Base-by-base conservation (phyloP, 2,888 invertebrate genomes). In the Apamea crenata region DNA sequence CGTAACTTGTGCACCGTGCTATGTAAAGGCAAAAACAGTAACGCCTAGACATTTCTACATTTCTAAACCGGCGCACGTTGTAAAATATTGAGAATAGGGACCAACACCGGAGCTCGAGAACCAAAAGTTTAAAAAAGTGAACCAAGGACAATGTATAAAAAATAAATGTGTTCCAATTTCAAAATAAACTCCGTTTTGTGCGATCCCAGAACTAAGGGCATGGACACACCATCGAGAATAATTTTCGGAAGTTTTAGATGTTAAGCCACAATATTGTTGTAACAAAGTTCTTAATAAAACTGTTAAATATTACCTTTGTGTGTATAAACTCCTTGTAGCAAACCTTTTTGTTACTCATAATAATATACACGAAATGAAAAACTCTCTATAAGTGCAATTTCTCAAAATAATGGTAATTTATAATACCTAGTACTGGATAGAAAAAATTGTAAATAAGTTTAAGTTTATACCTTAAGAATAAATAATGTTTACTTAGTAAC, bases 331-430 rank as follows among this genome's bases (percentile, higher is more conserved):
- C 63, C 70, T 61, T 63, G 65, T 84, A 85, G 77, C 32, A 66
- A 85, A 73, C 21, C 14, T 61, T 71, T 78, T 72, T 18, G 73
- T 76, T 76, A 71, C 70, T 82, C 76, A 84, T 79, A 40, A 59
- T 56, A 70, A 59, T 71, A 47, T 72, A 77, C 78, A 68, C 85
- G 29, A 73, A 75, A 84, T 82, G 61, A 80, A 80, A 87, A 87
- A 82, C 72, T 84, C 71, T 84, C 77, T 86, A 74, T 89, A 91
- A 86, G 90, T 92, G 91, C 91, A 92, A 91, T 92, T 92, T 91
- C 82, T 88, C 84, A 86, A 89, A 77, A 86, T 87, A 65, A 25
- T 74, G 65, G 61, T 83, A 61, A 75, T 66, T 66, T 74, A 67
- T 12, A 32, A 14, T 21, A 29, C 12, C 16, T 85, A 66, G 32